Evolutionary conservation across 2,113 vertebrate species (phyloP).

Genomic region (Neomonachus schauinslandi): DNA sequence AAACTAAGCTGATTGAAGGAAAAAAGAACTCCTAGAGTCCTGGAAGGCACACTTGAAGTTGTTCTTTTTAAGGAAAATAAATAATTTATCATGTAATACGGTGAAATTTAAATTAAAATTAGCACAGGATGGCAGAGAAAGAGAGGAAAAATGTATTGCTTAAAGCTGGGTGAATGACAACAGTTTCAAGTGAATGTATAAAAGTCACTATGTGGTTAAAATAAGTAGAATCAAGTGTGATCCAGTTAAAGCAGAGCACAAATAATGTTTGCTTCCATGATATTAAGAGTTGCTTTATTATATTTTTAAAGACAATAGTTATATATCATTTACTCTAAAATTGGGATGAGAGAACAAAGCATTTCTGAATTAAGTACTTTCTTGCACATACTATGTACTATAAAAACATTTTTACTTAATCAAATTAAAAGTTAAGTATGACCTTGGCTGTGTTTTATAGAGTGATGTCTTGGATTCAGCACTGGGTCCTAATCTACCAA

Average conservation of each 20-base stretch:
- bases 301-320: background rate
- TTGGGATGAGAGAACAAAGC: background rate
- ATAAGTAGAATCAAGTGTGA: background rate
- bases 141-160: background rate
- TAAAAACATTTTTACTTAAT: background rate
- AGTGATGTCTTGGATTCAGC: background rate
- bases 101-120: constrained; percentile 21
- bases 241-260: background rate
- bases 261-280: background rate
- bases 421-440: background rate
- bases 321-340: background rate
- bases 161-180: background rate
- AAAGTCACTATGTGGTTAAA: background rate
- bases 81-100: background rate
- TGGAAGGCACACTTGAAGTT: background rate
- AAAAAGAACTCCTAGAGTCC: background rate
- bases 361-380: background rate
- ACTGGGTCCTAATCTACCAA: background rate
- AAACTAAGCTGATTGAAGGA: background rate
- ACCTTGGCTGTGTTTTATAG: background rate
- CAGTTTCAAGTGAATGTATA: background rate
- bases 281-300: background rate
- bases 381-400: background rate
- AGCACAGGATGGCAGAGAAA: background rate
- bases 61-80: constrained; percentile 30